phyloP scores from a whole-genome alignment of 35 echinoderm and acorn worm species.

The Anneissia japonica region DNA sequence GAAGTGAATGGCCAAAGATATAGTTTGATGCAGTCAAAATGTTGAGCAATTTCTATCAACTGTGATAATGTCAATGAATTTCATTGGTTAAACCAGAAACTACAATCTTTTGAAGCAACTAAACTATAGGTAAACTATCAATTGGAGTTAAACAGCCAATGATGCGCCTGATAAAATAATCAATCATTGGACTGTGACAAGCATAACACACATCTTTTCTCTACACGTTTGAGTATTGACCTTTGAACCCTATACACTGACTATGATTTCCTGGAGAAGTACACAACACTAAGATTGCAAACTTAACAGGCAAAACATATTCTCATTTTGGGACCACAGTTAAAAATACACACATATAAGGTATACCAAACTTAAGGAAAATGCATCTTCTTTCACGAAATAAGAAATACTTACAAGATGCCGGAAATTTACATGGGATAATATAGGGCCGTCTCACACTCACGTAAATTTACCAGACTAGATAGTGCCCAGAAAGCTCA shows the following conservation, averaged over 20 bases:
- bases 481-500: not conserved
- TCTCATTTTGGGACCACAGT: not conserved
- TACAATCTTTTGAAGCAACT: not conserved
- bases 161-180: not conserved
- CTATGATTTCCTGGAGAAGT: not conserved
- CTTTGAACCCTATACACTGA: not conserved
- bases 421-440: conserved; percentile 1
- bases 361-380: not conserved
- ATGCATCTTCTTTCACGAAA: not conserved
- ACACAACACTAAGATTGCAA: not conserved
- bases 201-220: not conserved
- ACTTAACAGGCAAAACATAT: not conserved
- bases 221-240: not conserved
- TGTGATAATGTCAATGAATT: not conserved
- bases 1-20: not conserved
- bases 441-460: not conserved
- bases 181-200: not conserved
- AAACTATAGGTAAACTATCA: not conserved
- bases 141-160: not conserved
- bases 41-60: not conserved
- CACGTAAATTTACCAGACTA: not conserved
- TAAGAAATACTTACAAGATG: not conserved
- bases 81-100: not conserved
- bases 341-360: not conserved
- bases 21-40: not conserved